A percentile compares a stretch with the other conserved stretches of the same genome.
phyloP scores from a whole-genome alignment of 2,797 vertebrate genomes.

The Gallinago nigripennis region DNA sequence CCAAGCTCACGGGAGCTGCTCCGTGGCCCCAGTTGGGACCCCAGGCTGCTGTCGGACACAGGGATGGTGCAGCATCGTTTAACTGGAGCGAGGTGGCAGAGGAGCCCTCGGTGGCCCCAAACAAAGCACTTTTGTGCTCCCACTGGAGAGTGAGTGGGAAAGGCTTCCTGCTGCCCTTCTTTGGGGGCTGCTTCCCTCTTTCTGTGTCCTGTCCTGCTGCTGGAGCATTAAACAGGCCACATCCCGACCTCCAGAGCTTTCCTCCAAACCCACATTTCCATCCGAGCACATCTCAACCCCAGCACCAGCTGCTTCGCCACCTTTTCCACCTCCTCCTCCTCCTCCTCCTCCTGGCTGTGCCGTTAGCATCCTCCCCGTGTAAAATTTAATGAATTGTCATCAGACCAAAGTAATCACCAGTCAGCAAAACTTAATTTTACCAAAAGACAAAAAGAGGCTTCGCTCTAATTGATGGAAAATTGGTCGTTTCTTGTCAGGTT shows the following conservation, averaged over 20 bases:
- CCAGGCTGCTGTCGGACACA: rapidly evolving
- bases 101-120: background rate
- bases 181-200: background rate
- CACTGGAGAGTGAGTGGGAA: rapidly evolving
- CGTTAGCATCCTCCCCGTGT: background rate
- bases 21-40: rapidly evolving
- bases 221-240: background rate
- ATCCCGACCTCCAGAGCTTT: background rate
- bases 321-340: background rate
- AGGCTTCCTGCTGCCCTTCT: background rate
- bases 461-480: constrained; percentile 73
- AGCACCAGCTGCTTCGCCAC: rapidly evolving
- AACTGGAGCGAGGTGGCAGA: rapidly evolving
- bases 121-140: constrained; percentile 39
- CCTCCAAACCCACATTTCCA: background rate
- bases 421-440: constrained; percentile 48
- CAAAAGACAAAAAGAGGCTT: constrained; percentile 35
- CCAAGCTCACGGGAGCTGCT: background rate
- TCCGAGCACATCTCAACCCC: background rate
- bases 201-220: background rate
- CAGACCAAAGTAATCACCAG: constrained; percentile 50
- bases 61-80: background rate
- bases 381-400: constrained; percentile 52
- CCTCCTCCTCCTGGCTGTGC: background rate
- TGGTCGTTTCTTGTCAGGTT: constrained; percentile 62